Percentiles rank a stretch among this genome's conserved stretches.
These are phyloP conservation scores for Melanerpes aurifrons DNA, from an alignment of 2,113 vertebrate species.

Conservation along the genomic window DNA sequence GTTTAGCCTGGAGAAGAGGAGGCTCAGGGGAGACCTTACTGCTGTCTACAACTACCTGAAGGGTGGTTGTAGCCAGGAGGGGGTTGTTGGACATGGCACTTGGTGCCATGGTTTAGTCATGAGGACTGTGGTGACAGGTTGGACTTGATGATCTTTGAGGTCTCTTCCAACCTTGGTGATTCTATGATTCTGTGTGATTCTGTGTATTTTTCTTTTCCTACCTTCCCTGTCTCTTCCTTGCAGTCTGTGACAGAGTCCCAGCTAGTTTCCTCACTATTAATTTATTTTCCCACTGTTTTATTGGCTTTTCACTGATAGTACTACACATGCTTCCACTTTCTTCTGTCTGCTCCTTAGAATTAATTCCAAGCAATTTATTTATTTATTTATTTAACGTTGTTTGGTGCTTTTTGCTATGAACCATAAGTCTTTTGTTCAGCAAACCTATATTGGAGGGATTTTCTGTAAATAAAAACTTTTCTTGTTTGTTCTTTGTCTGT, in stretches of 20 bases:
- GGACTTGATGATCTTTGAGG: too few species aligned
- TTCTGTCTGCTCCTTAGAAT: background rate
- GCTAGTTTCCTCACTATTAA: background rate
- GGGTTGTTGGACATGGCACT: too few species aligned
- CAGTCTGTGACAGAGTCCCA: background rate
- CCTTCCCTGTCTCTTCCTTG: background rate
- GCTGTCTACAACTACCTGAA: too few species aligned
- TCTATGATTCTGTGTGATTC: background rate
- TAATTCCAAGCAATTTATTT: background rate
- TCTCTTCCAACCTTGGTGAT: too few species aligned
- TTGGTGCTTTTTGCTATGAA: background rate
- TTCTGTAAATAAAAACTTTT: background rate
- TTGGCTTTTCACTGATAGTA: background rate
- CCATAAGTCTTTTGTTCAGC: background rate
- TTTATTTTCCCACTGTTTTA: background rate
- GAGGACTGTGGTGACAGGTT: too few species aligned
- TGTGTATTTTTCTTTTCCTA: background rate
- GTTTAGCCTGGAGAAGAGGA: too few species aligned
- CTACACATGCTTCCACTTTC: background rate
- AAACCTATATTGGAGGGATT: background rate
- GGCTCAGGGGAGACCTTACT: too few species aligned
- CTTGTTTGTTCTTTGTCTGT: background rate
- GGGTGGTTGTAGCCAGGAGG: too few species aligned
- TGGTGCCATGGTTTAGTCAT: too few species aligned
- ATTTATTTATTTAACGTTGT: background rate